phyloP scores from a whole-genome alignment of 1,140 invertebrate genomes.

The Apis cerana region DNA sequence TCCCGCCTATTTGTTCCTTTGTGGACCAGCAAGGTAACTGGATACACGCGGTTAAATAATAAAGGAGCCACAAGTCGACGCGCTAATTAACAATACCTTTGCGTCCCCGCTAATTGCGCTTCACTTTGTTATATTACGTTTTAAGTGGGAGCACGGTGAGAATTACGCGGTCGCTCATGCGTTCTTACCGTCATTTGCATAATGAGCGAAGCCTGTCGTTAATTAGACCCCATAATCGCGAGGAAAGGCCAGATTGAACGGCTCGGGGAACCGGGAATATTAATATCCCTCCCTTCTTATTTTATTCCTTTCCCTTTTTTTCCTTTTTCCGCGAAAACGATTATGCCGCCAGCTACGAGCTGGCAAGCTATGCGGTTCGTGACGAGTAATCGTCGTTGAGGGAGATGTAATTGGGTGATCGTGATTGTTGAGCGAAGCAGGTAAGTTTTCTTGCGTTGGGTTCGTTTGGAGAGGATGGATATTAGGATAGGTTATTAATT shows the following conservation, averaged over 20 bases:
- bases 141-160: slow-evolving; percentile 57
- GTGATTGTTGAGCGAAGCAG: no score
- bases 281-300: slow-evolving; percentile 52
- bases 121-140: slow-evolving; percentile 71
- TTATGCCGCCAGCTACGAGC: no score
- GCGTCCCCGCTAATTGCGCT: slow-evolving; percentile 67
- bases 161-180: slow-evolving; percentile 68
- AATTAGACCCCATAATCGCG: slow-evolving; percentile 72
- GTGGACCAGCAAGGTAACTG: slow-evolving; percentile 60
- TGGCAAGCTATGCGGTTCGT: no score
- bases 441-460: no score
- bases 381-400: no score
- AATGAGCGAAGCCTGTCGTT: slow-evolving; percentile 75
- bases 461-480: no score
- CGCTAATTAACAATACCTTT: slow-evolving; percentile 69
- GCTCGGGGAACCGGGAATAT: slow-evolving; percentile 63
- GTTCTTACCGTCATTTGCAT: slow-evolving; percentile 75
- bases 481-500: no score
- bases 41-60: slow-evolving; percentile 66
- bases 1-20: slow-evolving; percentile 63
- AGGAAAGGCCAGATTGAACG: slow-evolving; percentile 69
- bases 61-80: slow-evolving; percentile 63
- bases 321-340: no score
- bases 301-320: no score
- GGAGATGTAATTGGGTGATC: no score